Percentiles rank a stretch among this genome's conserved stretches.
Conservation (phyloP, 2,888 invertebrate genomes). For the Spilosoma lubricipeda region DNA sequence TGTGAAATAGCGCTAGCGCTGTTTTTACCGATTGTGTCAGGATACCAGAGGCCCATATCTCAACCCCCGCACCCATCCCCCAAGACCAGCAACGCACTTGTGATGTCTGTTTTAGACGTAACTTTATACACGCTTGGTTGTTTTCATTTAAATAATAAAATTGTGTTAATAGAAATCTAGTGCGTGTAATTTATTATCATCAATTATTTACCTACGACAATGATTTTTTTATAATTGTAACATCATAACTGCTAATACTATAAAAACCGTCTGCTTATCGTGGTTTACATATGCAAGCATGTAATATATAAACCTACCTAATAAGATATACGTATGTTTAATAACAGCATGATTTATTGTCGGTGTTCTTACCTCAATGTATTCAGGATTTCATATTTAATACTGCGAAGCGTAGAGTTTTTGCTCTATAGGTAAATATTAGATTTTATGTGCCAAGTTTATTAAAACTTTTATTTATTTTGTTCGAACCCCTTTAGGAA, state of each 20-base stretch:
- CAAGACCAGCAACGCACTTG: too few relatives aligned
- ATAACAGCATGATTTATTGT: background rate
- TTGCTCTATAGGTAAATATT: conserved; percentile 15
- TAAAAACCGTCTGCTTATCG: background rate
- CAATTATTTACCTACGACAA: too few relatives aligned
- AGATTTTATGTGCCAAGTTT: conserved; percentile 39
- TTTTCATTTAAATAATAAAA: too few relatives aligned
- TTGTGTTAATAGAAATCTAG: too few relatives aligned
- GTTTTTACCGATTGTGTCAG: too few relatives aligned
- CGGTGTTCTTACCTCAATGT: background rate
- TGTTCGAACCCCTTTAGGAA: conserved; percentile 12
- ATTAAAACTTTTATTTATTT: conserved; percentile 28
- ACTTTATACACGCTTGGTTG: too few relatives aligned
- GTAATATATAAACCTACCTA: background rate
- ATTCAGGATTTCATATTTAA: background rate
- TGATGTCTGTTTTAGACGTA: too few relatives aligned
- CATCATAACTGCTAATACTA: background rate
- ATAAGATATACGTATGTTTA: background rate
- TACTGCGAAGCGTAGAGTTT: background rate
- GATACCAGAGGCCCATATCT: too few relatives aligned
- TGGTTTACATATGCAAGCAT: background rate
- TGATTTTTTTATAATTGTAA: background rate
- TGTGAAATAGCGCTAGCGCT: too few relatives aligned
- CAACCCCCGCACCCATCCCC: too few relatives aligned
- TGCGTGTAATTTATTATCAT: too few relatives aligned